Evolutionary conservation across 2,888 invertebrate species (phyloP), one percentile per base, ranked within the genome.

Genomic region (Hedya salicella): DNA sequence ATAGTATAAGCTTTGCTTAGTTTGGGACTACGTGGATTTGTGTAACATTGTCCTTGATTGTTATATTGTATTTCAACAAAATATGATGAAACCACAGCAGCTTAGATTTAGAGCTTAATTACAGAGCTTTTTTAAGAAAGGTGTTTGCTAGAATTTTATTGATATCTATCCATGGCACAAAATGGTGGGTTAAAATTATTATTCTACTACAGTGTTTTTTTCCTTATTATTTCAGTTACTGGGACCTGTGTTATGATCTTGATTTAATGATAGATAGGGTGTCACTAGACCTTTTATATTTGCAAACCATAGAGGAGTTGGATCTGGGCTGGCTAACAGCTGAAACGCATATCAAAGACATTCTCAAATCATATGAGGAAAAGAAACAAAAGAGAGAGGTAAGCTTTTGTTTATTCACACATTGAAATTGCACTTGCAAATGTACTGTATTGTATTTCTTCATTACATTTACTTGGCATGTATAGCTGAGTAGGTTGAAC

Each of bases 251-350:
- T 63, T 96, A 96, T 87, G 98, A 98, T 89, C 92, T 95, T 68
- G 95, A 97, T 81, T 90, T 98, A 71, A 94, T 97, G 92, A 94
- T 94, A 68, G 96, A 98, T 86, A 94, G 95, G 67, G 95, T 97
- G 46, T 96, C 97, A 4, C 89, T 97, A 78, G 97, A 98, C 87
- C 92, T 98, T 66, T 89, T 98, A 5, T 98, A 97, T 83, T 94
- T 96, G 68, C 98, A 98, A 94, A 95, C 96, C 50, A 94, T 96
- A 65, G 95, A 95, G 73, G 98, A 98, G 87, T 93, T 98, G 69
- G 96, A 97, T 79, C 93, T 96, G 71, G 96, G 96, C 30, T 98
- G 98, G 98, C 95, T 98, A 69, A 87, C 95, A 54, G 95, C 95
- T 61, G 95, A 95, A 44, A 93, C 95, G 67, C 96, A 97, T 62